Conservation (phyloP, 2,888 invertebrate genomes). For the Petrophora chlorosata region DNA sequence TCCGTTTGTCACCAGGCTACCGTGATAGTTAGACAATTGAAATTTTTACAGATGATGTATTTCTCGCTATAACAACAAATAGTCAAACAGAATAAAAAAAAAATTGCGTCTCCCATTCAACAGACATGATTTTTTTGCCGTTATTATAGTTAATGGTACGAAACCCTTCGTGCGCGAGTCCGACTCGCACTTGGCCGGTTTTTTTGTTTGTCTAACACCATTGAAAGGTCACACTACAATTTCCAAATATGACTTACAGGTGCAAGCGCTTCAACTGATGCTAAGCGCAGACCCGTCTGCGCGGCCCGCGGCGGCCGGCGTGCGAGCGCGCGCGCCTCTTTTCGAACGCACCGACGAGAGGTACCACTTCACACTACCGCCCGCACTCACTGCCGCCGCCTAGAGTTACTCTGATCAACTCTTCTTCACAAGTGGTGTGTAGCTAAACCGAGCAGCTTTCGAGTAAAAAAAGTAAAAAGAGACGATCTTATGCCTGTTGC, state of each 20-base stretch:
- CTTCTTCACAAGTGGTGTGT: not conserved
- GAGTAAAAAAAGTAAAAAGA: not conserved
- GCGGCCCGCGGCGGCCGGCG: slow-evolving; percentile 90
- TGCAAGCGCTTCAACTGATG: slow-evolving; percentile 89
- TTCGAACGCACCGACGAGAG: slow-evolving; percentile 65
- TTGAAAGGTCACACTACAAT: not conserved
- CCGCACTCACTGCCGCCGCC: not conserved
- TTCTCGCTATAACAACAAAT: too few species aligned
- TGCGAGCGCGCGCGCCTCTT: slow-evolving; percentile 85
- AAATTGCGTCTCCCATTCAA: too few species aligned
- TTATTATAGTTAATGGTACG: too few species aligned
- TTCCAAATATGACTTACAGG: slow-evolving; percentile 68
- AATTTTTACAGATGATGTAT: too few species aligned
- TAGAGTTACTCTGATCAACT: not conserved
- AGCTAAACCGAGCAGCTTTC: not conserved
- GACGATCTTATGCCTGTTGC: not conserved
- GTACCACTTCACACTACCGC: slow-evolving; percentile 82
- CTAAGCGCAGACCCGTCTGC: slow-evolving; percentile 87
- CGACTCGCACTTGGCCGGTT: not conserved
- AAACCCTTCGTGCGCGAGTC: too few species aligned
- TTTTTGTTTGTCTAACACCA: not conserved
- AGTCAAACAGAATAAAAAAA: too few species aligned
- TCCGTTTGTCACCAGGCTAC: too few species aligned
- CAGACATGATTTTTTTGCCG: too few species aligned
- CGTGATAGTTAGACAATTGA: too few species aligned